phyloP scores from a whole-genome alignment of 2,797 vertebrate species.

The Muscicapa comitata region DNA sequence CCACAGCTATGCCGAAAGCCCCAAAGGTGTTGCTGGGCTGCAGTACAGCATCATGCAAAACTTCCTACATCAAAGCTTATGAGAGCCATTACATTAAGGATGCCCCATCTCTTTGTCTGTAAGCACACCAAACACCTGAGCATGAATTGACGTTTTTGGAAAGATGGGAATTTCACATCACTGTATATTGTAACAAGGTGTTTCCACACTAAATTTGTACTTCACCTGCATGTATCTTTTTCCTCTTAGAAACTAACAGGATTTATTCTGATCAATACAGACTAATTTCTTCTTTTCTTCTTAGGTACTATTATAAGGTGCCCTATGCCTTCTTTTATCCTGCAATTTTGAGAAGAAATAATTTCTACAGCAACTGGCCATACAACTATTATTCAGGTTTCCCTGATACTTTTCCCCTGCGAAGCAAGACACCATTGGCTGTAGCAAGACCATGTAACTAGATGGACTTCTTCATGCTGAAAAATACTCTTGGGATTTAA shows the following conservation, averaged over 20 bases:
- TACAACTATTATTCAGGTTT: background rate
- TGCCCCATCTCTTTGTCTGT: background rate
- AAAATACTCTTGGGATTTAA: conserved; percentile 26
- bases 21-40: background rate
- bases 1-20: background rate
- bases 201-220: background rate
- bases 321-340: background rate
- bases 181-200: background rate
- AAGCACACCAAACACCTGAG: background rate
- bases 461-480: background rate
- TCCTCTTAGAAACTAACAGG: background rate
- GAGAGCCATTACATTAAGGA: background rate
- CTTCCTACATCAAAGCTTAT: background rate
- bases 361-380: background rate
- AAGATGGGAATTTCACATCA: background rate
- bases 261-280: background rate
- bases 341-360: background rate
- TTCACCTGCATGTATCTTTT: background rate
- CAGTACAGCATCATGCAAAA: background rate
- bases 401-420: background rate
- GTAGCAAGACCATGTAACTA: background rate
- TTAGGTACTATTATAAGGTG: background rate
- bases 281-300: background rate
- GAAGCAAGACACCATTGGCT: background rate
- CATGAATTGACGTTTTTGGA: background rate